Evolutionary conservation across 30 jellyfish, hydroid and myxozoan species (phyloP), one percentile per base, ranked within the genome.

Genomic region (Mastigias papua): DNA sequence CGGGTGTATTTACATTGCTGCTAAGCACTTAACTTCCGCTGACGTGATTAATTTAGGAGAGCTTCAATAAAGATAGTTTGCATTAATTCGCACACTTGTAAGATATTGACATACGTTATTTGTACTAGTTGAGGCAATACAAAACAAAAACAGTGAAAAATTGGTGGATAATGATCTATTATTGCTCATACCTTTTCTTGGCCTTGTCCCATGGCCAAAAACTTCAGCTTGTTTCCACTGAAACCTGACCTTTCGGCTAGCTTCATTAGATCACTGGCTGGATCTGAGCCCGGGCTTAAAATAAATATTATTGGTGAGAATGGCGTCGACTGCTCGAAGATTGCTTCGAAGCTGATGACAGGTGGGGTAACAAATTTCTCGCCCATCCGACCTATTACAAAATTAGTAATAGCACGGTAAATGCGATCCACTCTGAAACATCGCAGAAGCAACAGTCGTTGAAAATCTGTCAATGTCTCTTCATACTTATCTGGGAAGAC

Each of bases 281-380:
- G 98, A 34, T 93, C 98, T 19, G 98, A 93, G 19, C 98, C 98
- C n/a, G 98, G 98, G 50, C 98, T 93, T 86, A 93, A 49, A 42
- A 93, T 93, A 89, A 93, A 93, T 46, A 93, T 93, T 69, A 93
- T 86, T 7, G 98, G 98, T 34, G 98, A 93, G 26, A 88, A 88
- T n/a, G 98, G 98, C 42, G 96, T 87, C 19, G 98, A 93, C 61
- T 93, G 98, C 87, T 93, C 98, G 57, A 93, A 93, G 15, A 93
- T 93, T 22, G 98, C 93, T 72, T 93, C 98, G 66, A 93, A 93
- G 82, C 96, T 87, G 50, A 93, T 93, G 37, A 93, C 97, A 21
- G 98, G 98, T 26, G 98, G 98, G 17, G 98, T 93, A 57, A 93
- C 98, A 73, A 78, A 93, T 37, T 81, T 89, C 86, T 93, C 98